phyloP scores from a whole-genome alignment of 2,113 vertebrate genomes.

The Dasyurus viverrinus region DNA sequence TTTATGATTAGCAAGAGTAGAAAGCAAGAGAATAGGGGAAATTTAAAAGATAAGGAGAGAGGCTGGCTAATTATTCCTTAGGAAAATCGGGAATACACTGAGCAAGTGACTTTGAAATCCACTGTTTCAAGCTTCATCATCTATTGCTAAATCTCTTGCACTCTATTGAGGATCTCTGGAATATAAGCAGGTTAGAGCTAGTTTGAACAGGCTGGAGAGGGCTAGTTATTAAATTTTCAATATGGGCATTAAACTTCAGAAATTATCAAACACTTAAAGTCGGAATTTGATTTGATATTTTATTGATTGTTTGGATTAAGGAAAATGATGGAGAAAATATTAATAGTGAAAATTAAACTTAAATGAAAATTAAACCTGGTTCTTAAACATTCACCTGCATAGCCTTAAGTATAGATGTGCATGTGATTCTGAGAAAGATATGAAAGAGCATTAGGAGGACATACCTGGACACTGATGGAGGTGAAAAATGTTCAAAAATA shows the following conservation, averaged over 20 bases:
- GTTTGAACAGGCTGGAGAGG: not conserved
- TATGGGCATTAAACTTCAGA: not conserved
- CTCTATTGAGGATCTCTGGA: not conserved
- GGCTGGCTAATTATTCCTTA: not conserved
- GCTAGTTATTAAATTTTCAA: not conserved
- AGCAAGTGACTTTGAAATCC: not conserved
- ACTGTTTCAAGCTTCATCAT: not conserved
- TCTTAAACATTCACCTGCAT: not conserved
- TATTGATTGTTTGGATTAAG: not conserved
- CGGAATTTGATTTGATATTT: not conserved
- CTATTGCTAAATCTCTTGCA: not conserved
- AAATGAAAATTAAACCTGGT: not conserved
- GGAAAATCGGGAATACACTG: not conserved
- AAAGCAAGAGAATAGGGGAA: not conserved
- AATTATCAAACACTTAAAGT: not conserved
- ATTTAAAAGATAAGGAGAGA: not conserved
- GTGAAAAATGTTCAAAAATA: not conserved
- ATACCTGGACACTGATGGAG: not conserved
- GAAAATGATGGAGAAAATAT: not conserved
- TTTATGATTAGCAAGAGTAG: not conserved
- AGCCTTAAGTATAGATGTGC: not conserved
- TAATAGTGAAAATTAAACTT: not conserved
- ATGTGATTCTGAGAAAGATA: not conserved
- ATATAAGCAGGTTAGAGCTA: not conserved
- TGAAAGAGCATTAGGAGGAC: not conserved